These are phyloP conservation scores for Passerculus sandwichensis DNA, from an alignment of 2,797 vertebrate species.

Conservation along the genomic window DNA sequence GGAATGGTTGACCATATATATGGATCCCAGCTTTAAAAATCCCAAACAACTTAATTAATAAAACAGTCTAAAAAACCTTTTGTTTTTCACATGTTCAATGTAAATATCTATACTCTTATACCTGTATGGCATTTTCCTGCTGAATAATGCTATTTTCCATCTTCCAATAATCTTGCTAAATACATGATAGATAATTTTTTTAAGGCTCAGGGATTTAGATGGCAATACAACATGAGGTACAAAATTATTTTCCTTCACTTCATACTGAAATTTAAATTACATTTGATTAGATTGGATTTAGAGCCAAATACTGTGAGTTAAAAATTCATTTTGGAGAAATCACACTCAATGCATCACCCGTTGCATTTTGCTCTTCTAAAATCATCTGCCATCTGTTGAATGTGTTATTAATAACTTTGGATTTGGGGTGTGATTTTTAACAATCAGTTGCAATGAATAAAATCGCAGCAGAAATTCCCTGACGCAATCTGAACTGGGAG, in stretches of 20 bases:
- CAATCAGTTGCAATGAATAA: conserved; percentile 50
- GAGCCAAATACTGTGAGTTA: conserved; percentile 26
- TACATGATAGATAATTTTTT: background rate
- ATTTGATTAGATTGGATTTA: conserved; percentile 56
- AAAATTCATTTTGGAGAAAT: conserved; percentile 55
- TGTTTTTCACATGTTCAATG: background rate
- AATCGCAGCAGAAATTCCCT: conserved; percentile 53
- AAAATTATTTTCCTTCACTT: conserved; percentile 46
- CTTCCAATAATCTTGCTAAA: conserved; percentile 9
- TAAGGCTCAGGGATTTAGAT: background rate
- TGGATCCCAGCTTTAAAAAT: background rate
- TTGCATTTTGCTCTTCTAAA: conserved; percentile 63
- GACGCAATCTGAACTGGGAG: conserved; percentile 15
- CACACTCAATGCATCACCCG: conserved; percentile 45
- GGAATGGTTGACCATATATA: background rate
- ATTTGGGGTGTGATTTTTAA: conserved; percentile 66
- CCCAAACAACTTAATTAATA: background rate
- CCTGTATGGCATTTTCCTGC: background rate
- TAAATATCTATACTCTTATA: background rate
- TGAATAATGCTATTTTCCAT: background rate
- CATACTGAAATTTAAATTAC: conserved; percentile 46
- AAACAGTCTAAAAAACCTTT: background rate
- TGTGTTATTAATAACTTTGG: conserved; percentile 58
- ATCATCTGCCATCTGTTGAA: conserved; percentile 65
- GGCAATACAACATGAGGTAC: conserved; percentile 6